Base-by-base conservation (phyloP, 1,140 invertebrate genomes). In the Drosophila ironensis region DNA sequence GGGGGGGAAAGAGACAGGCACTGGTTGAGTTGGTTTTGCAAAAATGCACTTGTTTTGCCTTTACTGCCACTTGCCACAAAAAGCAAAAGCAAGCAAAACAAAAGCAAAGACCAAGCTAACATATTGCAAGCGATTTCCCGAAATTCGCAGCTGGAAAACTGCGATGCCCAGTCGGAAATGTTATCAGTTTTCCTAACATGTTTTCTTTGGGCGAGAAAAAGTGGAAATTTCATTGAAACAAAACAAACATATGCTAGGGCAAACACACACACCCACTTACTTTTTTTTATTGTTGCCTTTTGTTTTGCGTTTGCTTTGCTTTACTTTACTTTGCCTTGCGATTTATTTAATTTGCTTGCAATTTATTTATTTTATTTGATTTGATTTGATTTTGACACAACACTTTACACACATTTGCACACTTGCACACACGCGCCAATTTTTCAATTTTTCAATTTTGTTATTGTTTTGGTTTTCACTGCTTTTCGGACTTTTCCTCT, bases 1-100 rank as follows among this genome's bases (percentile, higher is more conserved):
- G n/a, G n/a, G n/a, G n/a, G n/a, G n/a, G n/a, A n/a, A n/a, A n/a
- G n/a, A n/a, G n/a, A n/a, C n/a, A n/a, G n/a, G n/a, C n/a, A n/a
- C n/a, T 78, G 75, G 75, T 80, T 80, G 75, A 70, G 70, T 74
- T 74, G 64, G 57, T 74, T 70, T 74, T 70, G 75, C 76, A 74
- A 71, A 60, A 53, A n/a, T 74, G 72, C 72, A 74, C 66, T 76
- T 76, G 72, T 70, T 70, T 47, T 74, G 37, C 48, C 64, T 78
- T 78, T 67, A 60, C 61, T 59, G 40, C 41, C 40, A 44, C 52
- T 56, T 74, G 37, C 76, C 70, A 16, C 16, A 16, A 16, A 37
- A 14, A 17, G 7, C 35, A 9, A 33, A 11, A 33, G 4, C 1
- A 33, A 27, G 25, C 25, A 27, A 27, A 27, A 7, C 7, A 27